Conservation (phyloP, 1,140 invertebrate genomes). For the Meloidogyne chitwoodi region DNA sequence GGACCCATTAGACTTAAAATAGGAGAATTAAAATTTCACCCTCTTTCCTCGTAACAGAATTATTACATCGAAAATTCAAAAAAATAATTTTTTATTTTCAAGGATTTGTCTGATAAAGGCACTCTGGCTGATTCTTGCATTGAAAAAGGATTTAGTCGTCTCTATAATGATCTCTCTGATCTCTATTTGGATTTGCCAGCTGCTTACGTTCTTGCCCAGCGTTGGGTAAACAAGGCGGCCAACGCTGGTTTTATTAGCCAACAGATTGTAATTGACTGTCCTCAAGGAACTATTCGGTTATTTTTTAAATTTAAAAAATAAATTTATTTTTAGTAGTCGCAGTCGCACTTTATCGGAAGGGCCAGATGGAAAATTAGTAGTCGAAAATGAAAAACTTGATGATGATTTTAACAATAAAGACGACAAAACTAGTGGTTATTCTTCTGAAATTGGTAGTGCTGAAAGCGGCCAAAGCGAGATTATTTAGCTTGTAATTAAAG, state of each 20-base stretch:
- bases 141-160: conserved; percentile 29
- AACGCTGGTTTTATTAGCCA: conserved; percentile 29
- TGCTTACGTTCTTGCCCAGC: conserved; percentile 38
- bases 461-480: not conserved
- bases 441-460: not conserved
- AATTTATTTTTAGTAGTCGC: conserved; percentile 19
- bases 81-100: no score
- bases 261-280: conserved; percentile 29
- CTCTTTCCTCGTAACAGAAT: no score
- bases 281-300: conserved; percentile 18
- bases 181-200: conserved; percentile 42
- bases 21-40: no score
- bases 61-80: no score
- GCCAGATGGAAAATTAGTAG: conserved; percentile 27
- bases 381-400: not conserved
- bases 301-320: not conserved
- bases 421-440: not conserved
- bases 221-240: conserved; percentile 39
- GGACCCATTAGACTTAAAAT: no score
- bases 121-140: conserved; percentile 35
- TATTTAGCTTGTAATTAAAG: not conserved
- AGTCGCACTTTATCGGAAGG: conserved; percentile 34
- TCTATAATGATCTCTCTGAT: conserved; percentile 33
- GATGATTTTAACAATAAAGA: not conserved
- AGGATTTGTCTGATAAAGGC: conserved; percentile 31